These are phyloP conservation scores for Metopolophium dirhodum DNA, from an alignment of 1,140 invertebrate species.

Conservation along the genomic window DNA sequence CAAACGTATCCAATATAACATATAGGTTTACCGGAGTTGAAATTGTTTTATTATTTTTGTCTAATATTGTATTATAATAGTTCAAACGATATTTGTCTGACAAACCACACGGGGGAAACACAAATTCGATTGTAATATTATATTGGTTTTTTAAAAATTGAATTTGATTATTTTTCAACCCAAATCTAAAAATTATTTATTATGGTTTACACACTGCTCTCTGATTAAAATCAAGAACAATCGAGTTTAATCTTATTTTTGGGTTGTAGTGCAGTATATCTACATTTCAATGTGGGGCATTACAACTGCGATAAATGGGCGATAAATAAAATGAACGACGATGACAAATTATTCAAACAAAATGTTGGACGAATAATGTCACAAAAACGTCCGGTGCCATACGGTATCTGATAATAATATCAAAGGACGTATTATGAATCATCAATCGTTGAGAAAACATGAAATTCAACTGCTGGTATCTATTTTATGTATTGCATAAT, in stretches of 20 bases:
- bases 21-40: not conserved
- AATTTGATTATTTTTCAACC: not conserved
- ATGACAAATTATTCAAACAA: slow-evolving; percentile 3
- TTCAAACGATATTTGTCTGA: not conserved
- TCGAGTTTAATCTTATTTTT: not conserved
- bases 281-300: not conserved
- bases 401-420: not conserved
- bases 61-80: not conserved
- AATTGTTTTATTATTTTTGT: not conserved
- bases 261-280: too few relatives aligned
- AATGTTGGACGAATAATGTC: not conserved
- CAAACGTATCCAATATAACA: not conserved
- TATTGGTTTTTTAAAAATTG: not conserved
- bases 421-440: not conserved
- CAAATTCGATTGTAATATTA: not conserved
- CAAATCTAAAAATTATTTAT: not conserved
- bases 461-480: not conserved
- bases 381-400: not conserved
- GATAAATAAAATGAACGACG: not conserved
- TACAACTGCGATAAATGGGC: not conserved
- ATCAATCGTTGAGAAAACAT: not conserved
- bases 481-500: not conserved
- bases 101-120: not conserved
- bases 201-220: not conserved
- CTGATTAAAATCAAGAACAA: not conserved